Conservation (phyloP, 2,113 vertebrate species). For the Bettongia penicillata region DNA sequence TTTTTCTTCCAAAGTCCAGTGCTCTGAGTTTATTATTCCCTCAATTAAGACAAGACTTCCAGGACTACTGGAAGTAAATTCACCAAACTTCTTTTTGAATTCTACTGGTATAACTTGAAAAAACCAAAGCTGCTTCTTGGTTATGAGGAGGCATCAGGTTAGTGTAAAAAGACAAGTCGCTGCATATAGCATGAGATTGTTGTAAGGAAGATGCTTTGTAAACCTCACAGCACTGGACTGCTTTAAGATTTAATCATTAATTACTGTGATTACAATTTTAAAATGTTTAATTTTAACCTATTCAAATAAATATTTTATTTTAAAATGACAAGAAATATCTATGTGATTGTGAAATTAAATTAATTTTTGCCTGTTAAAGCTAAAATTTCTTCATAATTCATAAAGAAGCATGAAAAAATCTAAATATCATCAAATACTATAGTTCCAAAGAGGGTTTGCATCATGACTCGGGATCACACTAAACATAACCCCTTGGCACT, state of each 20-base stretch:
- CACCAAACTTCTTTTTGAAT: background rate
- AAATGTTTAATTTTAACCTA: no score
- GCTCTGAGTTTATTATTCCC: background rate
- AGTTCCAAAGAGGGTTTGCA: constrained; percentile 7
- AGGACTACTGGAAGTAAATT: background rate
- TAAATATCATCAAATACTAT: background rate
- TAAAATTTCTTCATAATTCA: constrained; percentile 18
- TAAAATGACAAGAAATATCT: constrained; percentile 14
- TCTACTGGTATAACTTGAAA: background rate
- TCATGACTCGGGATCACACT: background rate
- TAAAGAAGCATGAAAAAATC: background rate
- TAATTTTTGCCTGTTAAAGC: background rate
- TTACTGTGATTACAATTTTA: no score
- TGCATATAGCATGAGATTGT: no score
- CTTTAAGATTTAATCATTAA: no score
- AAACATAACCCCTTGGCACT: constrained; percentile 17
- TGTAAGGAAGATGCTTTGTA: no score
- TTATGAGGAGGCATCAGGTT: no score
- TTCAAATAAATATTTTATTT: no score
- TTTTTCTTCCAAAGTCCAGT: background rate
- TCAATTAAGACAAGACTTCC: background rate
- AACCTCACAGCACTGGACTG: no score
- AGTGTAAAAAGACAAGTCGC: no score
- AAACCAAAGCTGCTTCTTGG: no score
- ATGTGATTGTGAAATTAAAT: constrained; percentile 40